Conservation (phyloP, 2,888 invertebrate genomes). For the Eledone cirrhosa region DNA sequence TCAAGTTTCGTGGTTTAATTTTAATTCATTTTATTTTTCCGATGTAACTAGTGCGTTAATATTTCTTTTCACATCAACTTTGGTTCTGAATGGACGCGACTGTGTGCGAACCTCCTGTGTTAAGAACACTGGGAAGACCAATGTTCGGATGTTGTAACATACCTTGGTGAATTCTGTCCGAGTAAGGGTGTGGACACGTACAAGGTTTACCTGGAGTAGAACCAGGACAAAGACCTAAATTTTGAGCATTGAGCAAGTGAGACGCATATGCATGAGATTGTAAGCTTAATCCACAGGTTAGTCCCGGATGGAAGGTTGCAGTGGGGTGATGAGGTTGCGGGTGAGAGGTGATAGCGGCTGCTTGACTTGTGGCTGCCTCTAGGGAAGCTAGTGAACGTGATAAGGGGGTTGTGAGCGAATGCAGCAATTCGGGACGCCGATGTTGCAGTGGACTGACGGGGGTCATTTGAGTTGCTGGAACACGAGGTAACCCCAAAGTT, state of each 20-base stretch:
- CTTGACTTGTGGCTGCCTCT: not conserved
- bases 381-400: conserved; percentile 5
- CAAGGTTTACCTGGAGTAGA: conserved; percentile 16
- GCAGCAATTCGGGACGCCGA: conserved; percentile 71
- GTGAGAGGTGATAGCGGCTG: not conserved
- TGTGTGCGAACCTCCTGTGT: conserved; percentile 2
- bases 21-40: too few relatives aligned
- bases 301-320: not conserved
- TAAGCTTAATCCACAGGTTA: conserved; percentile 7
- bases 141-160: not conserved
- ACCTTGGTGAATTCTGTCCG: not conserved
- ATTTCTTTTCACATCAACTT: conserved; percentile 1
- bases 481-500: conserved; percentile 3
- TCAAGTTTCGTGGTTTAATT: too few relatives aligned
- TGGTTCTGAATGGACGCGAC: conserved; percentile 25
- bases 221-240: conserved; percentile 18
- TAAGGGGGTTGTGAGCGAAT: conserved; percentile 35
- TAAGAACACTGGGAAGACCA: conserved; percentile 14
- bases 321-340: not conserved
- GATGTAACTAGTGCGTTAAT: too few relatives aligned
- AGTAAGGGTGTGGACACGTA: conserved; percentile 10
- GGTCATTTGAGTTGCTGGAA: conserved; percentile 76
- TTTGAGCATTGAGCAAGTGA: conserved; percentile 10
- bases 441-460: conserved; percentile 79
- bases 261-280: conserved; percentile 22